Evolutionary conservation across 2,113 vertebrate species (phyloP).

Genomic region (Alces alces): DNA sequence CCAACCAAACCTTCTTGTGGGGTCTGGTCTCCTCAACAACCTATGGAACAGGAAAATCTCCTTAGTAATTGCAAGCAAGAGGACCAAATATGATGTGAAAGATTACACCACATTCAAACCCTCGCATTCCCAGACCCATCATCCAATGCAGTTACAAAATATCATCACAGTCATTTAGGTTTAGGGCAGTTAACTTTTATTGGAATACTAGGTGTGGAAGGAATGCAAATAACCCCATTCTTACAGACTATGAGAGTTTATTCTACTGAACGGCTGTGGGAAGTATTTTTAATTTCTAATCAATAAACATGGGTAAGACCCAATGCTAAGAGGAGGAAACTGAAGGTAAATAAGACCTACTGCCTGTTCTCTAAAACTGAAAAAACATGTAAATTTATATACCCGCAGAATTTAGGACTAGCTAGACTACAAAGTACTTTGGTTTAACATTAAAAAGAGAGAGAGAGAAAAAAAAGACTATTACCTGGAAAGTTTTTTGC

Average conservation of each 20-base stretch:
- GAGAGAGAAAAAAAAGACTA: neutral
- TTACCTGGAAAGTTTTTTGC: slow-evolving; percentile 85
- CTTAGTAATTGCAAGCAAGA: neutral
- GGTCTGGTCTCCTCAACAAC: slow-evolving; percentile 79
- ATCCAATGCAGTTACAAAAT: neutral
- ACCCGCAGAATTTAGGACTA: neutral
- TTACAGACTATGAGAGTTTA: neutral
- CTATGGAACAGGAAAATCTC: slow-evolving; percentile 61
- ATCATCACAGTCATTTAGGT: neutral
- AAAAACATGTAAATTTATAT: neutral
- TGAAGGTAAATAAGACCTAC: neutral
- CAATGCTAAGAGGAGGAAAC: neutral
- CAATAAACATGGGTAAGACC: neutral
- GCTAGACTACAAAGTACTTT: neutral
- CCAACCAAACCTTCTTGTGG: slow-evolving; percentile 90
- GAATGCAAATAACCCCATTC: neutral
- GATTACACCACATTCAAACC: neutral
- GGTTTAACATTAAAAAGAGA: neutral
- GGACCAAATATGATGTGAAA: neutral
- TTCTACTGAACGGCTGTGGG: neutral
- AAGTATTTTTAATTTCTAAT: slow-evolving; percentile 10
- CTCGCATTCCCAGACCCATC: neutral
- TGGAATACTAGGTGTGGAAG: neutral
- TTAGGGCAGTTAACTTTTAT: neutral
- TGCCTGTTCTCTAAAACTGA: neutral